These are phyloP conservation scores for Bombus affinis DNA, from an alignment of 1,140 invertebrate species.

Conservation along the genomic window DNA sequence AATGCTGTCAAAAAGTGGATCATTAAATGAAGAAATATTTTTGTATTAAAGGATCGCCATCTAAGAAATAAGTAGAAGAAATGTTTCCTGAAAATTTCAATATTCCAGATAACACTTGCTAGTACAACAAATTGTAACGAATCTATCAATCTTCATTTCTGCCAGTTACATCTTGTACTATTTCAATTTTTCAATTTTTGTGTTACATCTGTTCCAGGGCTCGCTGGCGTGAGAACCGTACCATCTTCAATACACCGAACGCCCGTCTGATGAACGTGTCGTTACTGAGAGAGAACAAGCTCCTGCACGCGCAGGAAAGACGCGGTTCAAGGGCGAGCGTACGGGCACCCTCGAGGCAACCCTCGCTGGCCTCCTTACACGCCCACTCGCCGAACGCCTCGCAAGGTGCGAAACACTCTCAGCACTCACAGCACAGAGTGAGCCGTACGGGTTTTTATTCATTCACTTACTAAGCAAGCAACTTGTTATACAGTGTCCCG, in stretches of 20 bases:
- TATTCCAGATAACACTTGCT: no score
- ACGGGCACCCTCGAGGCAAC: constrained; percentile 89
- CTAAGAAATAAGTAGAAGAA: no score
- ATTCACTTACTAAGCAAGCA: constrained; percentile 83
- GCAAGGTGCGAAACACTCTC: constrained; percentile 87
- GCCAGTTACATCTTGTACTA: no score
- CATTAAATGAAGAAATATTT: neutral
- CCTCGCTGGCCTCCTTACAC: constrained; percentile 91
- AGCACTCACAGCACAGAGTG: constrained; percentile 78
- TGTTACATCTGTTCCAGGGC: constrained; percentile 86
- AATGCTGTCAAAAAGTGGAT: neutral
- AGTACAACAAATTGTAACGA: no score
- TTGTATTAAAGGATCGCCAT: no score
- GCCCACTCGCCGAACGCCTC: constrained; percentile 90
- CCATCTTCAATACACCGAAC: constrained; percentile 97
- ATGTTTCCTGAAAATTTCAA: no score
- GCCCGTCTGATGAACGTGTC: constrained; percentile 94
- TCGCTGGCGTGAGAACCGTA: constrained; percentile 94
- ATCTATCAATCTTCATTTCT: no score
- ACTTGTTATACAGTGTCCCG: constrained; percentile 71
- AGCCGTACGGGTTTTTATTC: constrained; percentile 82
- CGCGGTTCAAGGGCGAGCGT: constrained; percentile 90
- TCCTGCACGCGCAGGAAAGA: constrained; percentile 89
- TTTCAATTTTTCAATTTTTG: neutral
- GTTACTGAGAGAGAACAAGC: constrained; percentile 90